These are phyloP conservation scores for Takifugu rubripes DNA, from an alignment of 2,797 vertebrate genomes.

Conservation along the genomic window DNA sequence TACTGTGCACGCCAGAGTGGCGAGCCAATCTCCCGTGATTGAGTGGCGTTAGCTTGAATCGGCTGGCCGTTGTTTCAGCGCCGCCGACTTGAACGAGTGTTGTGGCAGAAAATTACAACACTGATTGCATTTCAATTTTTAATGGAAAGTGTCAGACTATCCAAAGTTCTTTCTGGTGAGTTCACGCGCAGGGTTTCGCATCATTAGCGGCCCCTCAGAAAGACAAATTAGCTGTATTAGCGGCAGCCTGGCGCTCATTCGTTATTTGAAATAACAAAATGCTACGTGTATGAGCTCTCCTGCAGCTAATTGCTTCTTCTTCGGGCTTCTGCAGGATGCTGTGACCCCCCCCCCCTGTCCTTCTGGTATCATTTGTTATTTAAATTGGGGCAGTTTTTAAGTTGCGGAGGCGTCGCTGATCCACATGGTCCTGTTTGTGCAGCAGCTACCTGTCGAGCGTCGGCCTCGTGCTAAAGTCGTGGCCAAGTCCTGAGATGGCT, in stretches of 20 bases:
- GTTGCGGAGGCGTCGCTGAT: constrained; percentile 50
- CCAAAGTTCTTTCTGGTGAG: constrained; percentile 53
- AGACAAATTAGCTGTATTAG: constrained; percentile 79
- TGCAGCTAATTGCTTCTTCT: constrained; percentile 65
- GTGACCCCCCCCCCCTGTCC: constrained; percentile 20
- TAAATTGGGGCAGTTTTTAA: background rate
- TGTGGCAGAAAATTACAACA: constrained; percentile 60
- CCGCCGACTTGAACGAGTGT: constrained; percentile 57
- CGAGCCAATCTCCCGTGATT: constrained; percentile 41
- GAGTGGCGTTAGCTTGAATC: constrained; percentile 67
- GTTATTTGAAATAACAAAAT: constrained; percentile 75
- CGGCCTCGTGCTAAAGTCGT: no score
- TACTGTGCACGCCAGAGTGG: no score
- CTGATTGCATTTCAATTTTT: constrained; percentile 73
- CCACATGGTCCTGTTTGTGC: constrained; percentile 29
- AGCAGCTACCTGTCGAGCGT: no score
- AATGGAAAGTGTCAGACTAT: constrained; percentile 65
- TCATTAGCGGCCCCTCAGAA: constrained; percentile 73
- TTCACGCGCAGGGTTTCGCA: constrained; percentile 63
- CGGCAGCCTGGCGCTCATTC: constrained; percentile 71
- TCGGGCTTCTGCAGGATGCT: constrained; percentile 42
- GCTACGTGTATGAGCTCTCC: constrained; percentile 54
- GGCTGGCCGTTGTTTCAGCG: constrained; percentile 67
- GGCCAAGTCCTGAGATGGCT: no score
- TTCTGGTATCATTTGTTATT: constrained; percentile 58